Evolutionary conservation across 1,140 invertebrate species (phyloP).

Genomic region (Heliothis subflexa): DNA sequence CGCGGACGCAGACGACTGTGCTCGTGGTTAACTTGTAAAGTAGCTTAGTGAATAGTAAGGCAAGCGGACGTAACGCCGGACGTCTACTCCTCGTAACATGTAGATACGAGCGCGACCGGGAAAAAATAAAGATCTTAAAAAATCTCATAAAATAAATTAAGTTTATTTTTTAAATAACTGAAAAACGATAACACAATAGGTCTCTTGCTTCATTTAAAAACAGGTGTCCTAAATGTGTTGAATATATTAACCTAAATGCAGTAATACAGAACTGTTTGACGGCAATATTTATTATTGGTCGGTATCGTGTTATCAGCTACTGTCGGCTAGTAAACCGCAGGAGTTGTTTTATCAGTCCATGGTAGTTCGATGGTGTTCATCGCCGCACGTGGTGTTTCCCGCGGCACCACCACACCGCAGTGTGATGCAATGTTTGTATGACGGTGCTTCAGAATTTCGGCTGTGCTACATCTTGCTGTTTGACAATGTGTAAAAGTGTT

Average conservation of each 20-base stretch:
- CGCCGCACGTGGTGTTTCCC: constrained; percentile 77
- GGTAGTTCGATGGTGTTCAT: constrained; percentile 66
- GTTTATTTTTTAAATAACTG: not conserved
- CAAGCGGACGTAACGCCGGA: constrained; percentile 67
- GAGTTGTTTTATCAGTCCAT: constrained; percentile 65
- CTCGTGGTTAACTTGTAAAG: constrained; percentile 75
- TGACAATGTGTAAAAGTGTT: constrained; percentile 55
- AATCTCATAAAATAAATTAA: not conserved
- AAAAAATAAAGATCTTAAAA: not conserved
- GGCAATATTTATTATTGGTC: constrained; percentile 59
- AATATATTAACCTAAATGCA: constrained; percentile 75
- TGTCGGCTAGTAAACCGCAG: constrained; percentile 59
- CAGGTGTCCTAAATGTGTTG: constrained; percentile 55
- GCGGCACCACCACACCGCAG: constrained; percentile 61
- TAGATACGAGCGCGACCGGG: constrained; percentile 65
- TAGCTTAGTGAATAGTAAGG: constrained; percentile 77
- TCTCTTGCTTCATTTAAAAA: constrained; percentile 19
- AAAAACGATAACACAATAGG: constrained; percentile 27
- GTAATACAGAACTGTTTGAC: constrained; percentile 47
- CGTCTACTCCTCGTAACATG: constrained; percentile 57
- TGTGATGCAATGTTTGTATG: constrained; percentile 83
- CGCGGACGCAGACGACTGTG: constrained; percentile 70
- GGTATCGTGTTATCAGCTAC: constrained; percentile 67
- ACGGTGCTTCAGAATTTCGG: constrained; percentile 65
- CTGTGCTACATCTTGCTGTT: constrained; percentile 46